These are phyloP conservation scores for Anguilla megastoma DNA, from an alignment of 2,797 vertebrate species.

Conservation along the genomic window DNA sequence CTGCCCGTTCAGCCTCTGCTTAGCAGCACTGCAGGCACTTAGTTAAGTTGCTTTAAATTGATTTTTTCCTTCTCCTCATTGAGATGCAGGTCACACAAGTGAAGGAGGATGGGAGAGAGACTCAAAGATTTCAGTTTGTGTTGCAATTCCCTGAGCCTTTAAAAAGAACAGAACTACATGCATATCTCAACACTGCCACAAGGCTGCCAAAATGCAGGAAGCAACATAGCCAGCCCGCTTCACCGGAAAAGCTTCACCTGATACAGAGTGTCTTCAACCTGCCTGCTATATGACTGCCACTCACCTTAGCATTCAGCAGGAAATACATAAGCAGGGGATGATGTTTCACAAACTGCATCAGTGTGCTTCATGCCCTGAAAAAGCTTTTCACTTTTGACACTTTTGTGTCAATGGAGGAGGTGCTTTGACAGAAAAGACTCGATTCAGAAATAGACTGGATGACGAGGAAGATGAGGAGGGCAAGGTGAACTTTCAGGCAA, in stretches of 20 bases:
- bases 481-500: background rate
- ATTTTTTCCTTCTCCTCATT: constrained; percentile 69
- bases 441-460: background rate
- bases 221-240: background rate
- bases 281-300: background rate
- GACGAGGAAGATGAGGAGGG: background rate
- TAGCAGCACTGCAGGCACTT: constrained; percentile 29
- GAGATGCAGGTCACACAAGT: constrained; percentile 72
- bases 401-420: background rate
- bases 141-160: constrained; percentile 60
- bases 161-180: constrained; percentile 65
- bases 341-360: background rate
- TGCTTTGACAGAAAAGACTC: background rate
- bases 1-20: background rate
- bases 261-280: background rate
- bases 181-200: constrained; percentile 9
- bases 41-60: constrained; percentile 73
- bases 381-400: background rate
- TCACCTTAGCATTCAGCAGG: background rate
- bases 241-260: background rate
- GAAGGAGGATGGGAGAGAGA: constrained; percentile 65
- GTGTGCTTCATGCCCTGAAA: background rate
- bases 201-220: background rate
- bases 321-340: background rate
- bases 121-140: constrained; percentile 69